Evolutionary conservation across 2,888 invertebrate species (phyloP), one percentile per base, ranked within the genome.

Genomic region (Noctuana brunneofusca): DNA sequence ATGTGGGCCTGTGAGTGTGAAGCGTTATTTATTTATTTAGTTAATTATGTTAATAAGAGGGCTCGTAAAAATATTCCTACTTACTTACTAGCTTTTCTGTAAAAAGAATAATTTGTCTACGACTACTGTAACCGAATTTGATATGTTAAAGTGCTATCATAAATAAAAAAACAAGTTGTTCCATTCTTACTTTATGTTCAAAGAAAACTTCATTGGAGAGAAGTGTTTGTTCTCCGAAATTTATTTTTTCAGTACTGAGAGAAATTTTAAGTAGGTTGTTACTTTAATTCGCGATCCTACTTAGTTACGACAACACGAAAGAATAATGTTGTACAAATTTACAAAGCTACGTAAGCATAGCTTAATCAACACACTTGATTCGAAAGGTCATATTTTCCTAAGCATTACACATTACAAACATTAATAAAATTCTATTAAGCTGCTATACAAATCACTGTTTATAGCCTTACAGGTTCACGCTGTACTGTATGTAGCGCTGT

Each of bases 401-500:
- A 43, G 9, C 16, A 18, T 43, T 43, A 43, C 41, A 18, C n/a
- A n/a, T n/a, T n/a, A n/a, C 41, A 43, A 18, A 16, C 43, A 43
- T 43, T 43, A 43, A 43, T n/a, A n/a, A n/a, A n/a, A n/a, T 43
- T 43, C 18, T 43, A 18, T 43, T 18, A 43, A 43, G 43, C 18
- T 43, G 18, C 18, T 18, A 43, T 43, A 43, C 43, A 57, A 57
- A 57, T 57, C 57, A 57, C 32, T 18, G 30, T 30, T 3, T 32
- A 48, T 48, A 57, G 57, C 84, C 89, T 90, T 32, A 48, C 57
- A 57, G 57, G 84, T 89, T 90, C 20, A 43, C 18, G 43, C 18
- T 43, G 8, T 18, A 43, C 11, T 18, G 43, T 41, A 88, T 90
- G 89, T 90, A 89, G 89, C 86, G 81, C 80, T 81, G 87, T 86